phyloP scores from a whole-genome alignment of 2,113 vertebrate genomes.

The Rhizomys pruinosus region DNA sequence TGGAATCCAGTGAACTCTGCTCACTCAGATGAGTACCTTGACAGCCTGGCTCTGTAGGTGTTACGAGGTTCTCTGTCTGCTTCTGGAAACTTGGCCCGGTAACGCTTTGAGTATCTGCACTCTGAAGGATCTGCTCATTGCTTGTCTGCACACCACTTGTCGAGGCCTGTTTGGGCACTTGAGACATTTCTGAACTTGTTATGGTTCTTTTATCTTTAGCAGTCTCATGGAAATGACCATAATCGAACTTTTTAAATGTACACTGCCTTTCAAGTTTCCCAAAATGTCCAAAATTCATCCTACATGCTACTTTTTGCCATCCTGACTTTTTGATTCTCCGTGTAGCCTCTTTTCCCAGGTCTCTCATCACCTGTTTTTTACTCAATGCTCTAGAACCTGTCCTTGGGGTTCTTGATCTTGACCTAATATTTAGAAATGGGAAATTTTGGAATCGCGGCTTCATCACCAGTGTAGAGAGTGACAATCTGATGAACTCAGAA shows the following conservation, averaged over 20 bases:
- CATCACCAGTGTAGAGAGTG: constrained; percentile 75
- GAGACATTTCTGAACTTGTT: background rate
- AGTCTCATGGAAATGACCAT: background rate
- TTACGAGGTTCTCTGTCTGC: background rate
- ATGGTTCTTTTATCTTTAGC: background rate
- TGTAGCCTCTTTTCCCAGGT: constrained; percentile 74
- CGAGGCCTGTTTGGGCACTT: background rate
- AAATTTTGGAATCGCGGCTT: constrained; percentile 84
- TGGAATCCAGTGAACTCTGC: accelerated
- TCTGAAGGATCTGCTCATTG: background rate
- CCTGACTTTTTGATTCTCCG: constrained; percentile 74
- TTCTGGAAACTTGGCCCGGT: background rate
- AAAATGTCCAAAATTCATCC: constrained; percentile 61
- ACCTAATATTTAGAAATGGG: constrained; percentile 81
- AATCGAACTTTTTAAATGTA: constrained; percentile 82
- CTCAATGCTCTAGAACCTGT: constrained; percentile 82
- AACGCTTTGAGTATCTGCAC: background rate
- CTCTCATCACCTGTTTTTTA: constrained; percentile 79
- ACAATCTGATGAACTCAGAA: background rate
- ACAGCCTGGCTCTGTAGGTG: background rate
- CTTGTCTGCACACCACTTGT: background rate
- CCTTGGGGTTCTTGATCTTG: constrained; percentile 88
- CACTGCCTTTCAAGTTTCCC: constrained; percentile 88
- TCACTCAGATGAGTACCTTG: background rate
- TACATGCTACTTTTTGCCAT: constrained; percentile 59